A percentile compares a stretch with the other conserved stretches of the same genome.
phyloP scores from a whole-genome alignment of 2,888 invertebrate genomes.

The Amphipyra tragopoginis region DNA sequence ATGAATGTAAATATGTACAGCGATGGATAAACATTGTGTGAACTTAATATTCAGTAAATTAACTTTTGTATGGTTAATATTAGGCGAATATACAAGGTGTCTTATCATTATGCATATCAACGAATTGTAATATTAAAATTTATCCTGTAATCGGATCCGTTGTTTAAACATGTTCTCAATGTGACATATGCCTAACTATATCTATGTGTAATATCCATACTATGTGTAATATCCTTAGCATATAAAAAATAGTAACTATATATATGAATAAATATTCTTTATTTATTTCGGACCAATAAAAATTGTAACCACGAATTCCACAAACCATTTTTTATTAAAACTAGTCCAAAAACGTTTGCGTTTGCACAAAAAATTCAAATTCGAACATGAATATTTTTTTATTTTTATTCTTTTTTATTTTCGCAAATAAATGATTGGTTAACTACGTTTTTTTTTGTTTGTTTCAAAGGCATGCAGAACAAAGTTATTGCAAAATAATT shows the following conservation, averaged over 20 bases:
- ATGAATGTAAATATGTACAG: slow-evolving; percentile 84
- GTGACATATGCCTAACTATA: slow-evolving; percentile 56
- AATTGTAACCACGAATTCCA: slow-evolving; percentile 9
- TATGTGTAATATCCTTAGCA: slow-evolving; percentile 36
- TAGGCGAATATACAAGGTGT: slow-evolving; percentile 88
- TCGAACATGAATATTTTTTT: slow-evolving; percentile 9
- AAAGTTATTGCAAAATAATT: slow-evolving; percentile 19
- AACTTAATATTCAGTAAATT: slow-evolving; percentile 65
- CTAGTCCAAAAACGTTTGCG: slow-evolving; percentile 35
- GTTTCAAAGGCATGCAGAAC: slow-evolving; percentile 17
- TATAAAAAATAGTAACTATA: slow-evolving; percentile 31
- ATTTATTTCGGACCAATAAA: slow-evolving; percentile 53
- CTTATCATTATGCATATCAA: slow-evolving; percentile 90
- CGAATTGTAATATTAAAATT: slow-evolving; percentile 81
- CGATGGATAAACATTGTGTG: slow-evolving; percentile 66
- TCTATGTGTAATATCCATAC: slow-evolving; percentile 51
- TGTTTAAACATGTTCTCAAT: slow-evolving; percentile 60
- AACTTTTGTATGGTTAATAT: slow-evolving; percentile 82
- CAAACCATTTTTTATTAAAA: slow-evolving; percentile 25
- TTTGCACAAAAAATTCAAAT: slow-evolving; percentile 30
- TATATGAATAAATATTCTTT: slow-evolving; percentile 32
- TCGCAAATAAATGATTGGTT: slow-evolving; percentile 22
- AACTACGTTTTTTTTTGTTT: slow-evolving; percentile 5
- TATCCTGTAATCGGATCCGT: slow-evolving; percentile 59
- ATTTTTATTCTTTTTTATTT: slow-evolving; percentile 12